Conservation (phyloP, 2,888 invertebrate genomes). For the Brenthis hecate region DNA sequence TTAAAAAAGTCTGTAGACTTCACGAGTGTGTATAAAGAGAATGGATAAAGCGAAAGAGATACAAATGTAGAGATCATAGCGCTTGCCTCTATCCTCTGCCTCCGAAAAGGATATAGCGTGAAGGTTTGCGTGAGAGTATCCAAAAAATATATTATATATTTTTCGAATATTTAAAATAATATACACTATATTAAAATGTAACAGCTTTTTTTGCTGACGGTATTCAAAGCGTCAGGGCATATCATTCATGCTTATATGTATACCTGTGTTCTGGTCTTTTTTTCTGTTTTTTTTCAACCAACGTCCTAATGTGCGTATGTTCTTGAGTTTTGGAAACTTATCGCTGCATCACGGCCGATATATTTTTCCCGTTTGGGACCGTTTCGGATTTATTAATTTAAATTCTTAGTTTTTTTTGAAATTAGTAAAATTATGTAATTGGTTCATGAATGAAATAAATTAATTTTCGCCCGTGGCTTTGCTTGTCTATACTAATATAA, state of each 20-base stretch:
- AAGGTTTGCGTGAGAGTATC: too few relatives aligned
- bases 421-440: slow-evolving; percentile 11
- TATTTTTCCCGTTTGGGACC: slow-evolving; percentile 31
- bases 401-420: slow-evolving; percentile 9
- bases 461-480: too few relatives aligned
- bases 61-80: too few relatives aligned
- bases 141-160: too few relatives aligned
- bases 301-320: slow-evolving; percentile 46
- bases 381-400: slow-evolving; percentile 30
- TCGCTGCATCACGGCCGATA: slow-evolving; percentile 42
- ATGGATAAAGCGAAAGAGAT: too few relatives aligned
- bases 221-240: slow-evolving; percentile 46
- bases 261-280: slow-evolving; percentile 47
- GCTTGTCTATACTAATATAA: too few relatives aligned
- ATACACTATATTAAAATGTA: neutral
- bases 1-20: too few relatives aligned
- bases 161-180: too few relatives aligned
- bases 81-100: too few relatives aligned
- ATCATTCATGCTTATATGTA: slow-evolving; percentile 52
- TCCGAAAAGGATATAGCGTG: too few relatives aligned
- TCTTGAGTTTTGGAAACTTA: slow-evolving; percentile 40
- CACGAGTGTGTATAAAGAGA: too few relatives aligned
- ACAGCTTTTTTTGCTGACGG: slow-evolving; percentile 32
- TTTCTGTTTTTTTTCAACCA: slow-evolving; percentile 42
- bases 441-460: neutral